phyloP scores from a whole-genome alignment of 1,140 invertebrate genomes.

The Bombus pyrosoma region DNA sequence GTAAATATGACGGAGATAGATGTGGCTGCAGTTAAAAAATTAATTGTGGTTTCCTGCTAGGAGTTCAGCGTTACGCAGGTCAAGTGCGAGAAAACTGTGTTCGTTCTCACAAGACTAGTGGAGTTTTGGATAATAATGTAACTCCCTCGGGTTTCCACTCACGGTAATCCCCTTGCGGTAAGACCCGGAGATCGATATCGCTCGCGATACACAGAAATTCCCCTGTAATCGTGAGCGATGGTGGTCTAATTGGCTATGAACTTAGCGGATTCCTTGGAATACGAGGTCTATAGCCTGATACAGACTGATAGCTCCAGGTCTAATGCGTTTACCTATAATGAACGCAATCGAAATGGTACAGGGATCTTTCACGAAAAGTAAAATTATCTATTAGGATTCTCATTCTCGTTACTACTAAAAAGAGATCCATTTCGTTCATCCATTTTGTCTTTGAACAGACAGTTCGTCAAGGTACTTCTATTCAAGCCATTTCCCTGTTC shows the following conservation, averaged over 20 bases:
- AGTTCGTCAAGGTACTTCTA: neutral
- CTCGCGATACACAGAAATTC: conserved; percentile 4
- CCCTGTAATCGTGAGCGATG: neutral
- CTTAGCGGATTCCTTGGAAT: neutral
- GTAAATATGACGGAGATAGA: too few relatives aligned
- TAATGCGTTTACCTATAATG: conserved; percentile 7
- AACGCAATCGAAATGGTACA: neutral
- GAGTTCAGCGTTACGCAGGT: neutral
- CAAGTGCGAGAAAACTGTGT: neutral
- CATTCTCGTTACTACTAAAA: neutral
- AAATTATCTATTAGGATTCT: neutral
- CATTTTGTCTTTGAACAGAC: neutral
- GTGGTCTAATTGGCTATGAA: neutral
- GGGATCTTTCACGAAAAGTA: neutral
- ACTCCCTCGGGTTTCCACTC: neutral
- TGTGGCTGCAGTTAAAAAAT: neutral
- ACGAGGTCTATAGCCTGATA: neutral
- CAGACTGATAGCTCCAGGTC: neutral
- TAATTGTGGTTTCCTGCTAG: too few relatives aligned
- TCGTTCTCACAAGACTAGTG: neutral
- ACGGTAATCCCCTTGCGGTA: neutral
- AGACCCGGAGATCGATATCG: neutral
- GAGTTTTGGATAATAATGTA: neutral
- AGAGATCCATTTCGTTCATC: neutral
- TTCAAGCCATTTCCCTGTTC: too few relatives aligned